phyloP scores from a whole-genome alignment of 2,888 invertebrate genomes.

The Drosophila emarginata region DNA sequence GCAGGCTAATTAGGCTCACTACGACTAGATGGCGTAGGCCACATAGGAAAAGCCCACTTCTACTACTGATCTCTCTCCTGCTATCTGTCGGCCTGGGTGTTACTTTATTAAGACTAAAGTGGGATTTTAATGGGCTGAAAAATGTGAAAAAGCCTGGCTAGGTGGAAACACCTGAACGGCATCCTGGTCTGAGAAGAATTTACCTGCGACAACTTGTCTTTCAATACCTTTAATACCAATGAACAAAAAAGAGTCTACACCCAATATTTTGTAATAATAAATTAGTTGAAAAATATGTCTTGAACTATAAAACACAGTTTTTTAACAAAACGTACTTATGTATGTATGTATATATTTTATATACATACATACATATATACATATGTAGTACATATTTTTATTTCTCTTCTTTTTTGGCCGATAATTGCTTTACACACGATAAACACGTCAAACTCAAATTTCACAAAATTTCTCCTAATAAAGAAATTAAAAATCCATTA shows the following conservation, averaged over 20 bases:
- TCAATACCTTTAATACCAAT: too few relatives aligned
- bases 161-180: neutral
- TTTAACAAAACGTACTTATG: too few relatives aligned
- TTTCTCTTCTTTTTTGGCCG: too few relatives aligned
- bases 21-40: conserved; percentile 14
- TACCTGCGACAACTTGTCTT: too few relatives aligned
- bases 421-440: conserved; percentile 44
- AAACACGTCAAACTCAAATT: conserved; percentile 50
- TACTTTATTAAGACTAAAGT: conserved; percentile 67
- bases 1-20: conserved; percentile 67
- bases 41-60: conserved; percentile 23
- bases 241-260: neutral
- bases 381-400: too few relatives aligned
- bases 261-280: too few relatives aligned
- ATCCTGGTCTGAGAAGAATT: too few relatives aligned
- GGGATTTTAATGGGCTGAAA: conserved; percentile 58
- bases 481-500: conserved; percentile 68
- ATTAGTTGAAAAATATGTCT: too few relatives aligned
- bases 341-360: too few relatives aligned
- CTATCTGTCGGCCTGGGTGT: conserved; percentile 58
- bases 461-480: conserved; percentile 47
- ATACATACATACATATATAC: too few relatives aligned
- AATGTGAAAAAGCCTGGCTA: conserved; percentile 41
- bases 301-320: too few relatives aligned
- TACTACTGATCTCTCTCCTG: conserved; percentile 5